phyloP scores from a whole-genome alignment of 2,113 vertebrate genomes.

The Neoarius graeffei region DNA sequence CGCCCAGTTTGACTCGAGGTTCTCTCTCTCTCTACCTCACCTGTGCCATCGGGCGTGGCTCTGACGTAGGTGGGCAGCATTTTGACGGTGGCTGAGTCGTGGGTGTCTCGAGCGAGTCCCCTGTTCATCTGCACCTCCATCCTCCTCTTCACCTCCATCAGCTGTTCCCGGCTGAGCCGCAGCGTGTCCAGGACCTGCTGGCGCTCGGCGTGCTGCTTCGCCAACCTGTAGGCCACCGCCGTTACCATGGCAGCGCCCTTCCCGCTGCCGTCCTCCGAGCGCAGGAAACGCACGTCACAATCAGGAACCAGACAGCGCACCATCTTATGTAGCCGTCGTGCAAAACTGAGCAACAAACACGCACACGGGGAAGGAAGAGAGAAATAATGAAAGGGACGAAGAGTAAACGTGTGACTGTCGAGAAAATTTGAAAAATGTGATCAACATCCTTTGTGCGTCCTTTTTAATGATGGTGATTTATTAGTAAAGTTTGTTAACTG shows the following conservation, averaged over 20 bases:
- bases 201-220: constrained; percentile 80
- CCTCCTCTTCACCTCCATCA: constrained; percentile 84
- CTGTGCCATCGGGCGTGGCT: constrained; percentile 91
- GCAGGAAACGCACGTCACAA: constrained; percentile 88
- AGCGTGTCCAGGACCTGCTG: constrained; percentile 81
- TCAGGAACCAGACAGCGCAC: constrained; percentile 87
- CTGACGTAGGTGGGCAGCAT: constrained; percentile 95
- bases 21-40: constrained; percentile 59
- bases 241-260: constrained; percentile 98
- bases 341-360: constrained; percentile 73
- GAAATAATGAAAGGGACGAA: no score
- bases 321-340: constrained; percentile 86
- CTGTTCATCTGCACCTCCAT: constrained; percentile 82
- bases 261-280: constrained; percentile 89
- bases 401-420: no score
- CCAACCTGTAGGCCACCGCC: constrained; percentile 87
- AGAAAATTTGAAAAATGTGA: no score
- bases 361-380: background rate
- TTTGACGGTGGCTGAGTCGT: constrained; percentile 76
- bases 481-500: background rate
- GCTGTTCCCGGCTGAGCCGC: constrained; percentile 80
- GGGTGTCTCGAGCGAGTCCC: constrained; percentile 80
- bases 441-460: no score
- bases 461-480: background rate
- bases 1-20: no score